phyloP scores from a whole-genome alignment of 2,888 invertebrate genomes.

The Leistus spinibarbis region DNA sequence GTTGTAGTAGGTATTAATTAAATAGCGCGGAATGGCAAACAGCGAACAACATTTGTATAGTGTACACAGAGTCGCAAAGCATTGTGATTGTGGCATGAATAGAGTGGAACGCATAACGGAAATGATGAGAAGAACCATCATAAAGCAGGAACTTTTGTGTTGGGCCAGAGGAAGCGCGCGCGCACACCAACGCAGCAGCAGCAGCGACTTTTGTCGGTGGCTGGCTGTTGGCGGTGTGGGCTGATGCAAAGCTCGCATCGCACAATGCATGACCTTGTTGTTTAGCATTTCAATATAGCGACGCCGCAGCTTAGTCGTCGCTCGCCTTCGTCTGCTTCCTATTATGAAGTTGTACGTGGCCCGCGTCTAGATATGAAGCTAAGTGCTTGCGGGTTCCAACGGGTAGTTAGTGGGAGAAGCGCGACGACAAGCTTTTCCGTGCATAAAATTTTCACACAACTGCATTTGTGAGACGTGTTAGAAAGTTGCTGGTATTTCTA shows the following conservation, averaged over 20 bases:
- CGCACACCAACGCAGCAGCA: neutral
- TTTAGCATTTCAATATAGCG: constrained; percentile 11
- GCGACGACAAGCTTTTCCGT: neutral
- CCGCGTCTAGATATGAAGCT: constrained; percentile 6
- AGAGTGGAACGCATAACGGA: neutral
- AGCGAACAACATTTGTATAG: neutral
- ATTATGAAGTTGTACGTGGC: constrained; percentile 8
- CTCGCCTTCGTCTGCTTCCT: neutral
- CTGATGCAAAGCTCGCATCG: neutral
- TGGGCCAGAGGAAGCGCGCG: neutral
- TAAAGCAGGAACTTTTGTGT: neutral
- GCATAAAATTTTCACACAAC: neutral
- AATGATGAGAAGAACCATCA: constrained; percentile 2
- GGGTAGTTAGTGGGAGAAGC: neutral
- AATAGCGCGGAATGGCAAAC: neutral
- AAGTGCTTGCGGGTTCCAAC: neutral
- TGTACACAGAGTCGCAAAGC: neutral
- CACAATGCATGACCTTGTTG: constrained; percentile 9
- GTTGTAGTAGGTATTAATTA: neutral
- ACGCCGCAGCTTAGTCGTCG: neutral
- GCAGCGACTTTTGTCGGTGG: neutral
- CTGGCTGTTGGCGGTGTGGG: neutral
- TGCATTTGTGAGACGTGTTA: neutral
- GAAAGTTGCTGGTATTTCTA: too few species aligned
- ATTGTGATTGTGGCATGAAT: constrained; percentile 1